Base-by-base conservation (phyloP, 2,888 invertebrate genomes). In the Dryococelus australis region DNA sequence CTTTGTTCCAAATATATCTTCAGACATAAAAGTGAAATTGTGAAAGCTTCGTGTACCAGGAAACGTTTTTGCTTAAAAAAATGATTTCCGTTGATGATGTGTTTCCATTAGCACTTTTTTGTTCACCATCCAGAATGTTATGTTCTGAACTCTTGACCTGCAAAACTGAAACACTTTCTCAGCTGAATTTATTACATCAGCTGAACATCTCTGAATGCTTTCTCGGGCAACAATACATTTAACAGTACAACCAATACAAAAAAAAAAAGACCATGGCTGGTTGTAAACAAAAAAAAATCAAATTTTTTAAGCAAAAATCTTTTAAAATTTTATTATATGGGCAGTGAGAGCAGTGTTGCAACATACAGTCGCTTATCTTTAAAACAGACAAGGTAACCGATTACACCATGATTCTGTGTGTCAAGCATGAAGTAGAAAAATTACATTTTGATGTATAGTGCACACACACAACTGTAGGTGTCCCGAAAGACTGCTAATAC, bases 291-390 rank as follows among this genome's bases (percentile, higher is more conserved):
- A n/a, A n/a, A 79, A n/a, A 16, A 0, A 0, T 79, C 27, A 79
- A 79, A 47, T 47, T 47, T 47, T 47, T 47, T 12, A 47, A 47
- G 47, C 47, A 47, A 47, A 47, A 47, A 47, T 47, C 12, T 47
- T 47, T 47, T 47, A 47, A 47, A 79, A 16, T 79, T 79, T 27
- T 24, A 79, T 27, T 79, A 26, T 10, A 79, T 24, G 9, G 79
- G 79, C 27, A 79, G 10, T 79, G 79, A 26, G 79, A 79, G n/a
- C 79, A 79, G 5, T 79, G 79, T 79, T 24, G 27, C 79, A 79
- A 27, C 79, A 79, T 79, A 24, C 79, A 79, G 79, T 79, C 79
- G 10, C 79, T 79, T 79, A 79, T 79, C 79, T 79, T 79, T 79
- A 3, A 24, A 79, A 79, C 79, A 79, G 9, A 79, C 13, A 10